Evolutionary conservation across 2,888 invertebrate genomes (phyloP), one percentile per base, ranked within the genome.

Genomic region (Synergus japonicus): DNA sequence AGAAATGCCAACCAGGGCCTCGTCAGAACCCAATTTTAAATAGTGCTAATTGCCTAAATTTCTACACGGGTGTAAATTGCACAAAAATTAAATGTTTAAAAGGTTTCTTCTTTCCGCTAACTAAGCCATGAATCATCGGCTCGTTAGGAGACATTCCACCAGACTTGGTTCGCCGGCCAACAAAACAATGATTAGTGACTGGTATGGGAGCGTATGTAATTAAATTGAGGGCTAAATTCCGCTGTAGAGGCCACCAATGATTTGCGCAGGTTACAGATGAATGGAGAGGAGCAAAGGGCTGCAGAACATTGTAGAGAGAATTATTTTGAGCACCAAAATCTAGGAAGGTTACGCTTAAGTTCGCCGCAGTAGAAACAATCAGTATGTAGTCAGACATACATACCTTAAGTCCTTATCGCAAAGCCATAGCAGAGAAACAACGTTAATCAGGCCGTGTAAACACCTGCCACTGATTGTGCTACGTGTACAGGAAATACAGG

Each of bases 401-500:
- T 29, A 29, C 22, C 1, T 29, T 22, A 22, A 22, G 22, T 2
- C 22, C 76, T 65, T 73, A 73, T 54, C 49, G 54, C 29, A 77
- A 77, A 84, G 83, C 81, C 82, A 81, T 78, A 69, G 29, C 29
- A 64, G 79, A 80, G 87, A 84, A 87, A 86, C 86, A 88, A 85
- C 87, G 90, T 88, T 90, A 90, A 90, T 90, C 90, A 90, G 87
- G 85, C 86, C 87, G 85, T 84, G 90, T 87, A 90, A 90, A 90
- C 87, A 90, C 87, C 89, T 88, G 87, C 79, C 87, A 80, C 86
- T 89, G 89, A 90, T 90, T 90, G 73, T 54, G 73, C 73, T 54
- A 73, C 73, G 54, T 73, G 89, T 85, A 84, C 83, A 83, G 86
- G 87, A 83, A 88, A 87, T 84, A 83, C 82, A 85, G 78, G 76